These are phyloP conservation scores for Arbacia lixula DNA, from an alignment of 53 echinoderm and acorn worm species.

Conservation along the genomic window DNA sequence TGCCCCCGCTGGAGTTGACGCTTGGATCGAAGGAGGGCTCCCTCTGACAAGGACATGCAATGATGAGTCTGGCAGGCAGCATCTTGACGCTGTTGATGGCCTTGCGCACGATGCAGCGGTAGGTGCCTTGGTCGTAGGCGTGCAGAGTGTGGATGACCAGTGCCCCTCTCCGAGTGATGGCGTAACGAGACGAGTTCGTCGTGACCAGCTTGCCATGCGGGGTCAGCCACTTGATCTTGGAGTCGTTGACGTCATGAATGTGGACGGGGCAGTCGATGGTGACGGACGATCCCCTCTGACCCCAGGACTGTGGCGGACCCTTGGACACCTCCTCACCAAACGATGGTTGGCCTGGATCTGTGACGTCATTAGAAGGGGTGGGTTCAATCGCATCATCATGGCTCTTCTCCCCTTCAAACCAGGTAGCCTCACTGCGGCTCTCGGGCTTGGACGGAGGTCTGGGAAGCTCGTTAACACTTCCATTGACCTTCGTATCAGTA, in stretches of 20 bases:
- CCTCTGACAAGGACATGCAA: constrained; percentile 42
- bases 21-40: constrained; percentile 26
- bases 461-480: constrained; percentile 33
- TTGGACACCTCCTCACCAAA: background rate
- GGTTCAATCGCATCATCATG: background rate
- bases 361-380: background rate
- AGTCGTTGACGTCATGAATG: constrained; percentile 23
- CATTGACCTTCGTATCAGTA: background rate
- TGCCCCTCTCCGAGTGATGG: constrained; percentile 31
- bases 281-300: constrained; percentile 32
- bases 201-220: constrained; percentile 40
- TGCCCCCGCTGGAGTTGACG: background rate
- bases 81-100: constrained; percentile 50
- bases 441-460: background rate
- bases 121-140: constrained; percentile 39
- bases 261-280: constrained; percentile 47
- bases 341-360: background rate
- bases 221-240: constrained; percentile 46
- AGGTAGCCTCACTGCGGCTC: constrained; percentile 7
- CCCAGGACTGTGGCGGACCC: constrained; percentile 38
- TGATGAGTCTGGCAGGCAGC: constrained; percentile 30
- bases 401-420: background rate
- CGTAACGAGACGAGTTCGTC: constrained; percentile 38
- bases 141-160: constrained; percentile 32
- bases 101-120: constrained; percentile 46